A percentile compares a stretch with the other conserved stretches of the same genome.
Conservation (phyloP, 1,140 invertebrate species). For the Temnothorax curvispinosus region DNA sequence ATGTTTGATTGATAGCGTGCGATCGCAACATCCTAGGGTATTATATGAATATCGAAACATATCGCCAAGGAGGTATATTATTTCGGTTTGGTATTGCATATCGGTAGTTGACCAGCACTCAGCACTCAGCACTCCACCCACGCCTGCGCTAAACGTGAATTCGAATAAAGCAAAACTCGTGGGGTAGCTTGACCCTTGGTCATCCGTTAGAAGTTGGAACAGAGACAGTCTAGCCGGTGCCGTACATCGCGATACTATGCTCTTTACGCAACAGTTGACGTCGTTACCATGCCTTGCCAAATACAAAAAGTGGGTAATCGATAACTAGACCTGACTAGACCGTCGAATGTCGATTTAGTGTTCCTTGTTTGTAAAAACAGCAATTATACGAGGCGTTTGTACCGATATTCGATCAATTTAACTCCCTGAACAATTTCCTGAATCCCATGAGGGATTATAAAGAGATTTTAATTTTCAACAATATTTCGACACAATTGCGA, state of each 20-base stretch:
- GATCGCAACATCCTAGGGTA: neutral
- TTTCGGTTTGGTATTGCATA: neutral
- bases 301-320: constrained; percentile 81
- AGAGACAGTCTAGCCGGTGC: constrained; percentile 77
- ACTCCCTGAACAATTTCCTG: neutral
- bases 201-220: constrained; percentile 76
- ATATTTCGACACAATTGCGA: neutral
- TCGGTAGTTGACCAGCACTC: neutral
- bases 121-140: neutral
- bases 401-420: neutral
- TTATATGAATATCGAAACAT: neutral
- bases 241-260: constrained; percentile 79
- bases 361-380: neutral
- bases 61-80: neutral
- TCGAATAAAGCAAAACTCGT: constrained; percentile 71
- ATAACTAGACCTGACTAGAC: neutral
- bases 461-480: neutral
- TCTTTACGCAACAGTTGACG: constrained; percentile 83
- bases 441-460: neutral
- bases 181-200: constrained; percentile 84
- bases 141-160: constrained; percentile 68
- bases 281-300: constrained; percentile 83
- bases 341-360: neutral
- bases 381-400: neutral
- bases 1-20: constrained; percentile 2